Percentiles rank a stretch among this genome's conserved stretches.
Conservation (phyloP, 2,113 vertebrate genomes). For the Bolborhynchus lineola region DNA sequence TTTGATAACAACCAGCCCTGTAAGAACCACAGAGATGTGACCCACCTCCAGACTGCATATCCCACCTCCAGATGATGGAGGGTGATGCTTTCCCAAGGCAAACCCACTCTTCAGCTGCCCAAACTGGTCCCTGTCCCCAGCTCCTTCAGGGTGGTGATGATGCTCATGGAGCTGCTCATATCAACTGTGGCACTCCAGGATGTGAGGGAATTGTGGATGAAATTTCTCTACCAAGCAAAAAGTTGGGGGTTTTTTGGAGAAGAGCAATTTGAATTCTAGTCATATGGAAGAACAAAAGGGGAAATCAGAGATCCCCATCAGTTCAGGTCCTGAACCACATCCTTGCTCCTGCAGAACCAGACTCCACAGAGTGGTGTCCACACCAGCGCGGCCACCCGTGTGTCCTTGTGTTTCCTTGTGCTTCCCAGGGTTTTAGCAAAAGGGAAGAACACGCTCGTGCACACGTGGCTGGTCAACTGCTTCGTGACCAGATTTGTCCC, state of each 20-base stretch:
- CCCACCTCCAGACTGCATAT: neutral
- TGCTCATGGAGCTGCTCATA: neutral
- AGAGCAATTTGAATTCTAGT: neutral
- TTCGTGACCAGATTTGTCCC: neutral
- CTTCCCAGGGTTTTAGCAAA: neutral
- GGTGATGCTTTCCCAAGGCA: neutral
- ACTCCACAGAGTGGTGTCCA: accelerated
- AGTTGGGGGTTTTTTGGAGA: neutral
- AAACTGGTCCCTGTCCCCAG: neutral
- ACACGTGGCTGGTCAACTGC: neutral
- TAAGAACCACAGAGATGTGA: neutral
- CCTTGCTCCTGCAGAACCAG: neutral
- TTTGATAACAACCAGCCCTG: neutral
- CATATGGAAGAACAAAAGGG: neutral
- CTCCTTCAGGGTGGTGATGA: neutral
- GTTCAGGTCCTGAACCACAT: neutral
- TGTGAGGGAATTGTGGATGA: neutral
- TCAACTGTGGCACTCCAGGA: neutral
- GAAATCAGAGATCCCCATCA: accelerated
- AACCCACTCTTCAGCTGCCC: neutral
- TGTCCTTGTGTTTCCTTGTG: neutral
- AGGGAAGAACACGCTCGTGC: neutral
- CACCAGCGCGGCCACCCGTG: accelerated
- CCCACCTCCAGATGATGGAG: neutral
- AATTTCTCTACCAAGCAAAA: neutral